Base-by-base conservation (phyloP, 2,797 vertebrate genomes). In the Tragelaphus oryx region DNA sequence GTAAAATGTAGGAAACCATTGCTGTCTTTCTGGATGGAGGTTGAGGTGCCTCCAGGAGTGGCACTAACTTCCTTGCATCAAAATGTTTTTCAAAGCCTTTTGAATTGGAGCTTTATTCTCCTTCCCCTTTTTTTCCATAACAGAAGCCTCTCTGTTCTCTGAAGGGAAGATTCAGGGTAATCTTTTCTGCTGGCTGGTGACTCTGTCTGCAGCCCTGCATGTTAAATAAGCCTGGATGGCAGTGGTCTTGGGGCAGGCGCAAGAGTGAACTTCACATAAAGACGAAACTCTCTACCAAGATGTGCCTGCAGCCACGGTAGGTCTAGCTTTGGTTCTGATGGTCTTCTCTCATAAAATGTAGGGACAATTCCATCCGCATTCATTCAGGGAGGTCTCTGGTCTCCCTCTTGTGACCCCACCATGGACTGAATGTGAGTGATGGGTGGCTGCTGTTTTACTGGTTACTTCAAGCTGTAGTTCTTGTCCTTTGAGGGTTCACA, bases 51-150 rank as follows among this genome's bases (percentile, higher is more conserved):
- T 37, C 33, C 7, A 0, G 89, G 62, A 59, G 85, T 30, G 55
- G 68, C 13, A 55, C 16, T 3, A 0, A 62, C 76, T 96, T 81
- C 52, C 55, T 81, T 74, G 20, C 46, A 65, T 30, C 57, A 93
- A 86, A 97, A 84, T 0, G 0, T 1, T 81, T 95, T 57, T 84
- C 88, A 92, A 94, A 95, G 79, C 28, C 94, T 91, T 96, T 97
- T 28, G 80, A 89, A 95, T 93, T 80, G 84, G 74, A 91, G 83
- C 46, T 89, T 96, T 89, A 81, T 71, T 95, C 54, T 96, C 44
- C 71, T 75, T 65, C 5, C 11, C 26, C 26, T 37, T 83, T 93
- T 65, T 65, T 59, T 26, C 91, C 41, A 13, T 46, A 82, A 82
- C 52, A 92, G 93, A 93, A 96, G 65, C 4, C 54, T 94, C 75